These are phyloP conservation scores for Echinarachnius parma DNA, from an alignment of 53 echinoderm and acorn worm genomes.

Conservation along the genomic window DNA sequence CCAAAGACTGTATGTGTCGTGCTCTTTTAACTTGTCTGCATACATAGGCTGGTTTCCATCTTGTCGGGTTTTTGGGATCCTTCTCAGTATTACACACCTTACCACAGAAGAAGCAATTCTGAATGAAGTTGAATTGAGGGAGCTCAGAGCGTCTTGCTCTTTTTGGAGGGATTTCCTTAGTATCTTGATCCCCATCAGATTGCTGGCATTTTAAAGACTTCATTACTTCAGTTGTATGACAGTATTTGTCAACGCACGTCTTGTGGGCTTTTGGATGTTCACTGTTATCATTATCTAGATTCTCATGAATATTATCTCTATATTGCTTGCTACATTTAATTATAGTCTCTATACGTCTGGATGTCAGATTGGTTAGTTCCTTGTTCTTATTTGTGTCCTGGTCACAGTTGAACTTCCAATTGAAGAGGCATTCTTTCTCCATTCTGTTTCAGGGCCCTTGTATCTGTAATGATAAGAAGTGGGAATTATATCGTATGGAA, in stretches of 20 bases:
- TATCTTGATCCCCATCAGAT: not conserved
- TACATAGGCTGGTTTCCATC: slow-evolving; percentile 48
- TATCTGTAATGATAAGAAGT: not conserved
- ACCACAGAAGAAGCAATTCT: slow-evolving; percentile 53
- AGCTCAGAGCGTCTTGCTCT: slow-evolving; percentile 5
- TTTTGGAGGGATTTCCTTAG: not conserved
- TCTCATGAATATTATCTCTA: not conserved
- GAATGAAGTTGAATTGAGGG: slow-evolving; percentile 28
- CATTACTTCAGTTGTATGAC: slow-evolving; percentile 3
- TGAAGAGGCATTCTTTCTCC: not conserved
- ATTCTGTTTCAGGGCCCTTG: not conserved
- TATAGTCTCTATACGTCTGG: slow-evolving; percentile 7
- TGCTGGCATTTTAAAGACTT: not conserved
- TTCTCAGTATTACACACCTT: slow-evolving; percentile 36
- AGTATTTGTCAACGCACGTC: slow-evolving; percentile 3
- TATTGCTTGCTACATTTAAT: slow-evolving; percentile 2
- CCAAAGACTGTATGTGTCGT: slow-evolving; percentile 11
- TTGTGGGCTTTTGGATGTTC: not conserved
- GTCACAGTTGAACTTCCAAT: not conserved
- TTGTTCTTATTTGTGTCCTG: not conserved
- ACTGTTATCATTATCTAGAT: not conserved
- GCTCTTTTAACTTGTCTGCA: slow-evolving; percentile 26
- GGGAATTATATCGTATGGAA: not conserved
- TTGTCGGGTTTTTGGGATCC: slow-evolving; percentile 38
- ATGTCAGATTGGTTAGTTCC: not conserved